Evolutionary conservation across 2,888 invertebrate genomes (phyloP).

Genomic region (Heliconius ismenius): DNA sequence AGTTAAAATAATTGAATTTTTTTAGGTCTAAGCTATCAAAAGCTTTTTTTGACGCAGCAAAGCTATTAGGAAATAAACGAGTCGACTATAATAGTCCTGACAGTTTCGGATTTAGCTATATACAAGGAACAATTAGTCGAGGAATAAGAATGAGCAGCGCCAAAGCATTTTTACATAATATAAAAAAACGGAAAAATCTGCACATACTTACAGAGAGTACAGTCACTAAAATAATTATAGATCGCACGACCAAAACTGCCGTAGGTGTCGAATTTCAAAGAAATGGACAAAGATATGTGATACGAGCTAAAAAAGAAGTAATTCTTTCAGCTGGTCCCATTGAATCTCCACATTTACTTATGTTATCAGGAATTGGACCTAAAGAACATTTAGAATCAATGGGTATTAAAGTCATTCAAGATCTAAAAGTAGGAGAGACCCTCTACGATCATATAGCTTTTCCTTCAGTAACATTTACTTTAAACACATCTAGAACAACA

Average conservation of each 20-base stretch:
- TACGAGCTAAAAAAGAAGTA: conserved; percentile 78
- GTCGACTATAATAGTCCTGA: conserved; percentile 87
- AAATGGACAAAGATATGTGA: conserved; percentile 70
- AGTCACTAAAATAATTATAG: conserved; percentile 82
- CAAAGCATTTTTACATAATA: conserved; percentile 81
- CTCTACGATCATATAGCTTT: conserved; percentile 86
- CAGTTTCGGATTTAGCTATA: conserved; percentile 81
- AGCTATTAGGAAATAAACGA: conserved; percentile 83
- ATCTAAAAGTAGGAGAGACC: conserved; percentile 85
- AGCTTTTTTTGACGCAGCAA: conserved; percentile 84
- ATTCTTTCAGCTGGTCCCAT: conserved; percentile 88
- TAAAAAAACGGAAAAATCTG: conserved; percentile 80
- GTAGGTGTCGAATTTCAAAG: conserved; percentile 65
- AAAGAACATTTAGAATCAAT: conserved; percentile 80
- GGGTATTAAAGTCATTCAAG: conserved; percentile 82
- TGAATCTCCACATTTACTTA: conserved; percentile 88
- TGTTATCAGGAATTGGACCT: conserved; percentile 86
- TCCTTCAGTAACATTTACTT: conserved; percentile 78
- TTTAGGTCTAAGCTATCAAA: conserved; percentile 80
- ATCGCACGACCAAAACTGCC: conserved; percentile 76
- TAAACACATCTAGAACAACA: conserved; percentile 71
- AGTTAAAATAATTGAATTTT: background rate
- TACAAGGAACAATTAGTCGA: conserved; percentile 71
- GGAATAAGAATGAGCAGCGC: conserved; percentile 81
- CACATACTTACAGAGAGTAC: conserved; percentile 79